phyloP scores from a whole-genome alignment of 1,140 invertebrate genomes.

The Scaptomyza graminum region DNA sequence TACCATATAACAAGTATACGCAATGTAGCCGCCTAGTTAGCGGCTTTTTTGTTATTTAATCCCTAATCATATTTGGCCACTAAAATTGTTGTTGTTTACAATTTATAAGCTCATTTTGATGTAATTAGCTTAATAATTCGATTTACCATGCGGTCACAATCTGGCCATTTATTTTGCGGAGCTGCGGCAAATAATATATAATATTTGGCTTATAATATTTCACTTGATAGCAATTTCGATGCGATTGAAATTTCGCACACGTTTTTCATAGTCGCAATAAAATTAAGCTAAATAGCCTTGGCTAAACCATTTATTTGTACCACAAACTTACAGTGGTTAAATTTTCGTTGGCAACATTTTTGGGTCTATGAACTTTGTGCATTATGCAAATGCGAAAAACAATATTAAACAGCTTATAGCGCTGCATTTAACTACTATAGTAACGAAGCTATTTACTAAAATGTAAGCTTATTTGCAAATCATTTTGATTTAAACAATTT shows the following conservation, averaged over 20 bases:
- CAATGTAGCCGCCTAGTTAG: background rate
- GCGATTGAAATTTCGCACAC: background rate
- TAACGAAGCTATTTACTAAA: no score
- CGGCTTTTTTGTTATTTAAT: background rate
- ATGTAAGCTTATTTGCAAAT: no score
- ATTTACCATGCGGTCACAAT: conserved; percentile 10
- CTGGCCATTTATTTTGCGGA: conserved; percentile 6
- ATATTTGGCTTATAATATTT: conserved; percentile 24
- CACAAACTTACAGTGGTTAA: no score
- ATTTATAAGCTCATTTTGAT: conserved; percentile 31
- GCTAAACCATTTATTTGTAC: no score
- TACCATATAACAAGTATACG: conserved; percentile 18
- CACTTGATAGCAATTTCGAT: conserved; percentile 20
- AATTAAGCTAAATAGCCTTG: no score
- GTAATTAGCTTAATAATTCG: conserved; percentile 35
- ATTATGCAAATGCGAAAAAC: background rate
- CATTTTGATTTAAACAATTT: no score
- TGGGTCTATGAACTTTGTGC: no score
- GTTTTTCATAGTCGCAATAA: no score
- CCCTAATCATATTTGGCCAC: background rate
- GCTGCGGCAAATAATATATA: background rate
- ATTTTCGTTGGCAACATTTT: no score
- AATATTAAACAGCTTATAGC: background rate
- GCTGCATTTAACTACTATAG: no score
- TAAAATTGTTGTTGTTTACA: conserved; percentile 14